Base-by-base conservation (phyloP, 2,888 invertebrate species). In the Ligdia adustata region DNA sequence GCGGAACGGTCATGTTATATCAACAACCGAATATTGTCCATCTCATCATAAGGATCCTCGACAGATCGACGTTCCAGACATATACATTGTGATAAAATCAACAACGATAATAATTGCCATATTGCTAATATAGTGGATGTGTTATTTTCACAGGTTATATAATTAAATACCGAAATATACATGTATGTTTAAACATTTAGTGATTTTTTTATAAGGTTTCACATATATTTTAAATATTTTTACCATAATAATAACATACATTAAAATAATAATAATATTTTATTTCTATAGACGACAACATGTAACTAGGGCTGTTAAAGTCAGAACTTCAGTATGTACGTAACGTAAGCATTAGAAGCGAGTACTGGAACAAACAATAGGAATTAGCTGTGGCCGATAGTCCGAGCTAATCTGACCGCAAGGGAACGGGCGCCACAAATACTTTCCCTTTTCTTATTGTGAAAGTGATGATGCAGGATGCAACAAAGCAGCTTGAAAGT, bases 401-500 rank as follows among this genome's bases (percentile, higher is more conserved):
- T 67, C 75, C 64, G 71, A 75, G 76, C 67, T 77, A 76, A 85
- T 82, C 85, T 83, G 81, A 88, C 86, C 88, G 82, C 89, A 89
- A 89, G 90, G 89, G 88, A 87, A 70, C 80, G 81, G 72, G 77
- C 82, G 78, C 80, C 79, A 79, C 67, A 54, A 52, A 67, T 59
- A 84, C 88, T 89, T 90, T 89, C 89, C 84, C 85, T 87, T 89
- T 88, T 85, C 80, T 80, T 82, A 75, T 82, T 75, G 89, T 84
- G 89, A 89, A 90, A 90, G 89, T 83, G 88, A 86, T 85, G 85
- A 88, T 84, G 79, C 76, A 73, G 72, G 75, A 67, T 79, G 75
- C 76, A 81, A 86, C 79, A 77, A 76, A 78, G 76, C 73, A 72
- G 75, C 72, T 67, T 57, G 57, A 60, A 60, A 71, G 5, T 74